phyloP scores from a whole-genome alignment of 2,113 vertebrate species.

The Cnemophilus loriae region DNA sequence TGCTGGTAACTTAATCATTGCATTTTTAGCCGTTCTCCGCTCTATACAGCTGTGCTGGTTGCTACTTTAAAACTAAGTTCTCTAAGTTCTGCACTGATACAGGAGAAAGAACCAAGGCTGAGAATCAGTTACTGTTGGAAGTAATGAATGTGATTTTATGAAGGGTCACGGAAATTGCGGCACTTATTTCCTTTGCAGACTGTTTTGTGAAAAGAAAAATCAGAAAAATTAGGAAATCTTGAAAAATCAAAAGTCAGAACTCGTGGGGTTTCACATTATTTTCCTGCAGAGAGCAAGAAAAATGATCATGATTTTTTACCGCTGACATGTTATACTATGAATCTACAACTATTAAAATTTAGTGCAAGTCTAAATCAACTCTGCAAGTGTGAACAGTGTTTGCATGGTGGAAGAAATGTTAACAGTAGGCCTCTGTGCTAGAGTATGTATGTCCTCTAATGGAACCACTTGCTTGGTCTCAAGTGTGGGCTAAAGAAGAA shows the following conservation, averaged over 20 bases:
- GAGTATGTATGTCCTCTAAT: not conserved
- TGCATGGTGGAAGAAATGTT: not conserved
- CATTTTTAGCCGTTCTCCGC: not conserved
- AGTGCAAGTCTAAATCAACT: not conserved
- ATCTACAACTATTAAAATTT: not conserved
- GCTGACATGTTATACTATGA: not conserved
- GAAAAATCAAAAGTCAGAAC: not conserved
- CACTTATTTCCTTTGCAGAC: not conserved
- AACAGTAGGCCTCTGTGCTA: not conserved
- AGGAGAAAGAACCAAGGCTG: not conserved
- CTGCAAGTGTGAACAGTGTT: not conserved
- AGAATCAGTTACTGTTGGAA: not conserved
- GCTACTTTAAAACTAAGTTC: not conserved
- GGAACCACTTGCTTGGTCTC: not conserved
- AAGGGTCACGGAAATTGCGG: not conserved
- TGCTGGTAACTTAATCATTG: not conserved
- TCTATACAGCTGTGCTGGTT: not conserved
- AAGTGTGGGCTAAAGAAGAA: not conserved
- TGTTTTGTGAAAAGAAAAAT: not conserved
- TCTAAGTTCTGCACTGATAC: not conserved
- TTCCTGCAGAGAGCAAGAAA: not conserved
- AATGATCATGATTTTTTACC: not conserved
- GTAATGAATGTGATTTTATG: not conserved
- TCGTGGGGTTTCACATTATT: not conserved
- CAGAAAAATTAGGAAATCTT: not conserved